Percentiles rank a stretch among this genome's conserved stretches.
Conservation (phyloP, 1,140 invertebrate genomes). For the Melipona quadrifasciata region DNA sequence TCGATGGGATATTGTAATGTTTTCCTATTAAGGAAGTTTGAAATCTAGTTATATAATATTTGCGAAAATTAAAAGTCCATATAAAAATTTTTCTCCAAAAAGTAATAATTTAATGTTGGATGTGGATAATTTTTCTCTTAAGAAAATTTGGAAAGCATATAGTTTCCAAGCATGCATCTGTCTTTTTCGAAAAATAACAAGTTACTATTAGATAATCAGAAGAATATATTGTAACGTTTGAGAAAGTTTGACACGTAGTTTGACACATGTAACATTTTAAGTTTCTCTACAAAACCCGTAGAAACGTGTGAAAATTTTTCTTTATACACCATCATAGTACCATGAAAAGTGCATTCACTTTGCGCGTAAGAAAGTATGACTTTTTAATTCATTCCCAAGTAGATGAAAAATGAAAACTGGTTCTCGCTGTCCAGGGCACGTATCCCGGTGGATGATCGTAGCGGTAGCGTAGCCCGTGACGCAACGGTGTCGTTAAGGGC, state of each 20-base stretch:
- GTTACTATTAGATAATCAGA: too few species aligned
- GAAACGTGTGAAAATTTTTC: background rate
- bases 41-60: too few species aligned
- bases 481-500: conserved; percentile 59
- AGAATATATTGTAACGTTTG: too few species aligned
- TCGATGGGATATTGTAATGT: too few species aligned
- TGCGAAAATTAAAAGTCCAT: too few species aligned
- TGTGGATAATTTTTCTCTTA: too few species aligned
- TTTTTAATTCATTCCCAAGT: background rate
- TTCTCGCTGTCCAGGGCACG: background rate
- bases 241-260: too few species aligned
- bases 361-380: background rate
- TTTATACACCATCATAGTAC: background rate
- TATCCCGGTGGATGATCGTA: background rate
- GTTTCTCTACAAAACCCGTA: background rate
- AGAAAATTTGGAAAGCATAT: too few species aligned
- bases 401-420: background rate
- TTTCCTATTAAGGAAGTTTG: too few species aligned
- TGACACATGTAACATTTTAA: too few species aligned
- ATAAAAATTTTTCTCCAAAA: background rate
- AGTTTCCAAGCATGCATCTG: too few species aligned
- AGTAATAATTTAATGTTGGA: background rate
- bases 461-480: conserved; percentile 46
- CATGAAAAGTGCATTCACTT: background rate
- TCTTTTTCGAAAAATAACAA: too few species aligned